Percentiles rank a stretch among this genome's conserved stretches.
Evolutionary conservation across 2,113 vertebrate genomes (phyloP).

Genomic region (Polypterus bichir): DNA sequence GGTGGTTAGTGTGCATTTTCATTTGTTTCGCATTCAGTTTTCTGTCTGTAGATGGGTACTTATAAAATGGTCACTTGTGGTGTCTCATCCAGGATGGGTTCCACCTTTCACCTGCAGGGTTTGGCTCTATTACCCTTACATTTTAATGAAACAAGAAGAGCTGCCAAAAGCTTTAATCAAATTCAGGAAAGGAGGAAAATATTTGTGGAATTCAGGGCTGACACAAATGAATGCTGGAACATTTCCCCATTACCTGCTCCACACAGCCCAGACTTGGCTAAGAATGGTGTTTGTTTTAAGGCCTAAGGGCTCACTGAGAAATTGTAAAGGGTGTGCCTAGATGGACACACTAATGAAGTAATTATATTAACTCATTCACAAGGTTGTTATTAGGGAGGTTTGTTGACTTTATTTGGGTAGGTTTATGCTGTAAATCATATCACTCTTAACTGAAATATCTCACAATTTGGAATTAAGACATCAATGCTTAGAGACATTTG

Average conservation of each 20-base stretch:
- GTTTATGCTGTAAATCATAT: background rate
- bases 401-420: background rate
- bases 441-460: too few relatives aligned
- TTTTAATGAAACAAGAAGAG: too few relatives aligned
- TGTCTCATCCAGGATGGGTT: too few relatives aligned
- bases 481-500: too few relatives aligned
- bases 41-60: too few relatives aligned
- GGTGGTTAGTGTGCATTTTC: too few relatives aligned
- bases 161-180: too few relatives aligned
- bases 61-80: too few relatives aligned
- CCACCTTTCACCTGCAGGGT: too few relatives aligned
- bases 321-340: background rate
- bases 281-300: background rate
- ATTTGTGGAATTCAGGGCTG: slow-evolving; percentile 1
- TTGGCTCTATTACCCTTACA: too few relatives aligned
- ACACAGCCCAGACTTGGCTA: background rate
- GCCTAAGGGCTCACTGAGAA: background rate
- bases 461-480: too few relatives aligned
- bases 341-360: background rate
- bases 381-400: background rate
- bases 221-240: background rate
- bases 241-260: background rate
- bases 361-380: background rate
- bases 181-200: background rate
- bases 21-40: too few relatives aligned